These are phyloP conservation scores for Sarcophaga bullata DNA, from an alignment of 1,140 invertebrate genomes.

Conservation along the genomic window DNA sequence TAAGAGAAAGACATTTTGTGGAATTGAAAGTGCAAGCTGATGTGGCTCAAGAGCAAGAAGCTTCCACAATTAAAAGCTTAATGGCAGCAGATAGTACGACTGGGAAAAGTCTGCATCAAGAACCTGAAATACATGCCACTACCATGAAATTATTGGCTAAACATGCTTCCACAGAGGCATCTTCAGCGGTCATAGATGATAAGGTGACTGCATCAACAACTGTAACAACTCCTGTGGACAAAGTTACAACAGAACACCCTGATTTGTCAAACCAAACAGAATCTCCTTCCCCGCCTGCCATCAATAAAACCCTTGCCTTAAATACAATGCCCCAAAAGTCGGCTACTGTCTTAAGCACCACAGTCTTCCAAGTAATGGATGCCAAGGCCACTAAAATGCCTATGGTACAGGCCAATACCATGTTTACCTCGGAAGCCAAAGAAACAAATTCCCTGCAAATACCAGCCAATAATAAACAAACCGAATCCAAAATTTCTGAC, in stretches of 20 bases:
- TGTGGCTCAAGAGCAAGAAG: background rate
- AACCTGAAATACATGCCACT: background rate
- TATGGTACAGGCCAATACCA: slow-evolving; percentile 21
- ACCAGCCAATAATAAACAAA: slow-evolving; percentile 45
- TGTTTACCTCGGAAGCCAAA: background rate
- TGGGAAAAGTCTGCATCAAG: background rate
- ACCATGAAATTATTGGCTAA: too few relatives aligned
- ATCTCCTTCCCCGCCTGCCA: background rate
- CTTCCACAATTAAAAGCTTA: slow-evolving; percentile 40
- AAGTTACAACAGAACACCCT: too few relatives aligned
- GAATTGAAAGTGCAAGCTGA: slow-evolving; percentile 53
- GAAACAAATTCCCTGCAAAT: background rate
- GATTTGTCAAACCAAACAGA: background rate
- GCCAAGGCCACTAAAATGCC: slow-evolving; percentile 49
- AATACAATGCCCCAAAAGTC: background rate
- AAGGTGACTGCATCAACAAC: too few relatives aligned
- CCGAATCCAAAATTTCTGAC: slow-evolving; percentile 61
- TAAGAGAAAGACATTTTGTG: slow-evolving; percentile 55
- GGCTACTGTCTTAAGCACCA: slow-evolving; percentile 52
- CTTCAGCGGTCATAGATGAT: too few relatives aligned
- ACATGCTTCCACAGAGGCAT: too few relatives aligned
- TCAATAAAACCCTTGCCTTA: background rate
- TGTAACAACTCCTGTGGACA: too few relatives aligned
- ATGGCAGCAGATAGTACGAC: background rate
- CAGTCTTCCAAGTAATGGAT: slow-evolving; percentile 60